These are phyloP conservation scores for Xiphophorus birchmanni DNA, from an alignment of 2,797 vertebrate genomes.

Conservation along the genomic window DNA sequence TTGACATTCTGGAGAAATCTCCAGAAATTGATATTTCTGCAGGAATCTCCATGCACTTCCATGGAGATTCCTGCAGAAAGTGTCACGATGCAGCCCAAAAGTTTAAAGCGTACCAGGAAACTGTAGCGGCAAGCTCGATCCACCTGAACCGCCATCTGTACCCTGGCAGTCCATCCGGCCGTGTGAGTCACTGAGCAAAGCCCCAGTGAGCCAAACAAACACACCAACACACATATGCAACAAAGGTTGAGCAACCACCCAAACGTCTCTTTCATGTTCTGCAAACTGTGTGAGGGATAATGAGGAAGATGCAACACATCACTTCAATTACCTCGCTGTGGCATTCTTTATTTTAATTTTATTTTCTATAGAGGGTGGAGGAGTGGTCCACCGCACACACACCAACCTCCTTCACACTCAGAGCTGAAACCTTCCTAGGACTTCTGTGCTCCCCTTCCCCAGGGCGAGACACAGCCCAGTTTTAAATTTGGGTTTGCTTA, in stretches of 20 bases:
- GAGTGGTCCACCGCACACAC: not conserved
- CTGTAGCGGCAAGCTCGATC: constrained; percentile 15
- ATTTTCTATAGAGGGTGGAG: not conserved
- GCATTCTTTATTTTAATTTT: constrained; percentile 36
- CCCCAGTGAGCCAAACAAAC: constrained; percentile 47
- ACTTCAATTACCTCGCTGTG: constrained; percentile 64
- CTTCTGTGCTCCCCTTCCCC: constrained; percentile 40
- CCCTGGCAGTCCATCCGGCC: constrained; percentile 36
- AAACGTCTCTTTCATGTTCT: constrained; percentile 48
- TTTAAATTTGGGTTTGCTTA: constrained; percentile 81
- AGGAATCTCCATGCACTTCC: not conserved
- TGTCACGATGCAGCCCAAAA: constrained; percentile 3
- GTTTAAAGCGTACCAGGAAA: constrained; percentile 19
- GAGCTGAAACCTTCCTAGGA: constrained; percentile 38
- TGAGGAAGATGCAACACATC: constrained; percentile 71
- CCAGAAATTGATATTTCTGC: not conserved
- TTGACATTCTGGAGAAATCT: too few species aligned
- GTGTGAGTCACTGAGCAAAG: constrained; percentile 58
- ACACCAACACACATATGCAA: constrained; percentile 35
- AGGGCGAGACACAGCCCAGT: constrained; percentile 54
- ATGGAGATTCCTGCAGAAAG: constrained; percentile 8
- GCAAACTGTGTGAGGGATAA: constrained; percentile 64
- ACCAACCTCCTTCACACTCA: constrained; percentile 16
- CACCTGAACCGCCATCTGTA: constrained; percentile 49
- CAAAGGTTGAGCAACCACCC: constrained; percentile 48